Base-by-base conservation (phyloP, 2,113 vertebrate genomes). In the Stictonetta naevosa region DNA sequence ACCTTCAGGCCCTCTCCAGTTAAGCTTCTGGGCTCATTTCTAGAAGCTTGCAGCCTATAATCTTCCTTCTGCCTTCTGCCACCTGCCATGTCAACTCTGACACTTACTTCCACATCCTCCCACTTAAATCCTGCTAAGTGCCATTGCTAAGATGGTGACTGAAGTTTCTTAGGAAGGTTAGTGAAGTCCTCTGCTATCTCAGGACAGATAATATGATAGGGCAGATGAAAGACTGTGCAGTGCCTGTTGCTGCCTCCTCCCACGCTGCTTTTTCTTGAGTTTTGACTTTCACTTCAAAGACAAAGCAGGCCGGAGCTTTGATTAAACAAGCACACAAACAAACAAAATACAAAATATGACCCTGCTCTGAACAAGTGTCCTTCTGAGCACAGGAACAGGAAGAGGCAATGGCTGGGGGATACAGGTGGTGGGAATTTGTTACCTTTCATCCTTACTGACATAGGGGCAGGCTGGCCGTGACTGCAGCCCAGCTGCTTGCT, bases 261-360 rank as follows among this genome's bases (percentile, higher is more conserved):
- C 34, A 76, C 67, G 5, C 26, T 40, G 13, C 36, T 53, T 69
- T 18, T 44, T 90, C 63, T 40, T 6, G 20, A 74, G 68, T 62
- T 93, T 92, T 90, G 60, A 67, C 46, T 88, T 94, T 76, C 31
- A 55, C 31, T 88, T 83, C 62, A 91, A 82, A 92, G 64, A 66
- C n/a, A 59, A 71, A 84, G 16, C 11, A 78, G 50, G 46, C 12
- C 40, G 68, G 26, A 77, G 10, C 53, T 85, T 84, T 76, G 34
- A 44, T 59, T 33, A 79, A 52, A 52, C 12, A 52, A 52, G 42
- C 38, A 42, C 15, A 12, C 15, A 74, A 74, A 33, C 31, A 42
- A 42, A 63, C 60, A 87, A 87, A 31, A 0, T 21, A 34, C 34
- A 46, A 77, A 93, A 83, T 38, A 50, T 4, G 4, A 42, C 31